Evolutionary conservation across 2,888 invertebrate genomes (phyloP).

Genomic region (Bombylius discolor): DNA sequence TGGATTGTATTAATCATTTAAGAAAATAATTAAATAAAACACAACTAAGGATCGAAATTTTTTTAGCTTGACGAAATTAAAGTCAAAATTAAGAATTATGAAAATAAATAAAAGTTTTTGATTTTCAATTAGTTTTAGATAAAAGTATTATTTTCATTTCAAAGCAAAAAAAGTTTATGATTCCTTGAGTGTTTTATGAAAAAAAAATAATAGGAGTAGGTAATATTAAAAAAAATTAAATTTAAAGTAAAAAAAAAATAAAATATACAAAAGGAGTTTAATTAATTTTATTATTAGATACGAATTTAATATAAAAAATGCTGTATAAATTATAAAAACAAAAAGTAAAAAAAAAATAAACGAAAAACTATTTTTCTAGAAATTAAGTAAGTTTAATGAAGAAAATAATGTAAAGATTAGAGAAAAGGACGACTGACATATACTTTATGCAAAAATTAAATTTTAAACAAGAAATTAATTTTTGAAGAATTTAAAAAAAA

Average conservation of each 20-base stretch:
- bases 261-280: no score
- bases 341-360: not conserved
- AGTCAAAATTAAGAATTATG: not conserved
- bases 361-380: not conserved
- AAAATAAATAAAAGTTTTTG: no score
- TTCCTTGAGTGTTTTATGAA: not conserved
- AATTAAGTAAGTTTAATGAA: not conserved
- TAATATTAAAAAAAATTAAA: not conserved
- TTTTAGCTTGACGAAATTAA: not conserved
- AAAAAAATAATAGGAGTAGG: not conserved
- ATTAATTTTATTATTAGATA: not conserved
- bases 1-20: no score
- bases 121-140: not conserved
- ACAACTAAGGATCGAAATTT: not conserved
- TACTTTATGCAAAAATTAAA: no score
- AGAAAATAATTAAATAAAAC: not conserved
- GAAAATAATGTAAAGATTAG: constrained; percentile 4
- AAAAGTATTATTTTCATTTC: not conserved
- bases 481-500: not conserved
- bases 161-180: not conserved
- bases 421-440: constrained; percentile 15
- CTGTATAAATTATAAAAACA: not conserved
- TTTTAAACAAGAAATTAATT: no score
- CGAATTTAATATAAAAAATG: not conserved
- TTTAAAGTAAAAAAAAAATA: no score